Conservation (phyloP, 2,888 invertebrate genomes). For the Mesochorus sp. region DNA sequence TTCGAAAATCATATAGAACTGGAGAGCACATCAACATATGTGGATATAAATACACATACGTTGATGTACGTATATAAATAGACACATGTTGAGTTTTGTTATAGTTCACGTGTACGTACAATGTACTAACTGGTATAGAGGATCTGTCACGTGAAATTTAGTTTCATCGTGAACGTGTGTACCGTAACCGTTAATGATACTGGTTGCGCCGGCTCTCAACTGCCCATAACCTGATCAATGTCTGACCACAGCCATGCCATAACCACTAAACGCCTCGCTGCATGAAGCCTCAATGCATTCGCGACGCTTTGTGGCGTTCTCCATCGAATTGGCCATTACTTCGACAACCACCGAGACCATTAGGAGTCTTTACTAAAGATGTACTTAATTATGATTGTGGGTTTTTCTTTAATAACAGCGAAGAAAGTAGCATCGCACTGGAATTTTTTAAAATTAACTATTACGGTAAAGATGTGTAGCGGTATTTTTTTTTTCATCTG, state of each 20-base stretch:
- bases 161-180: conserved; percentile 46
- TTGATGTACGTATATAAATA: too few species aligned
- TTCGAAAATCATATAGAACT: not conserved
- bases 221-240: conserved; percentile 59
- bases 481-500: too few species aligned
- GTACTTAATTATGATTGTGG: conserved; percentile 32
- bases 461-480: too few species aligned
- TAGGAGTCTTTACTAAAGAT: conserved; percentile 19
- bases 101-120: too few species aligned
- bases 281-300: conserved; percentile 26
- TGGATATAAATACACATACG: not conserved
- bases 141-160: conserved; percentile 40
- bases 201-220: conserved; percentile 36
- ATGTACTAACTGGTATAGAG: not conserved
- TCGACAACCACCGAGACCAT: conserved; percentile 52
- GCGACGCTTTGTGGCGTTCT: conserved; percentile 6
- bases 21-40: not conserved
- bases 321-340: conserved; percentile 54
- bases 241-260: conserved; percentile 58
- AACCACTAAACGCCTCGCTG: conserved; percentile 57
- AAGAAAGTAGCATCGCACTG: not conserved
- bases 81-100: too few species aligned
- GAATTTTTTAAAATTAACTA: not conserved
- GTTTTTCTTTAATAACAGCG: conserved; percentile 17
- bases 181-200: conserved; percentile 55